Evolutionary conservation across 2,888 invertebrate species (phyloP), one percentile per base, ranked within the genome.

Genomic region (Peribatodes rhomboidaria): DNA sequence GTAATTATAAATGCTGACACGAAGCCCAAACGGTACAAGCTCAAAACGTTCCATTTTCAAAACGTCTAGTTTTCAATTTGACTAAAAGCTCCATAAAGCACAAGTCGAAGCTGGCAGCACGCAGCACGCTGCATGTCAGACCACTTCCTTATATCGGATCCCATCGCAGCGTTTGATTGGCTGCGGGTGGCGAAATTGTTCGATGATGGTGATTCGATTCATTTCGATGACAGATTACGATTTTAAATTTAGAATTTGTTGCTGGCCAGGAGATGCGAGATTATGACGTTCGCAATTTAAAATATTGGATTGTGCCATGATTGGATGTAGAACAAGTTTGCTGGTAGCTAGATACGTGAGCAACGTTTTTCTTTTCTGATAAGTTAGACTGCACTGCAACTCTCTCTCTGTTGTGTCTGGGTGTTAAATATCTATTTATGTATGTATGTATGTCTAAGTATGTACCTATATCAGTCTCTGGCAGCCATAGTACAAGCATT

Each of bases 111-210:
- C 2, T 3, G n/a, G 20, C 18, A n/a, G 14, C 8, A 13, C 54
- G 18, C 42, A 1, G 0, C 4, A 18, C 71, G 71, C 74, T 65
- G 2, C 50, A 22, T 42, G 61, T 78, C 74, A 68, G 4, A 71
- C 85, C 81, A 65, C 75, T 61, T 60, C 68, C 73, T 75, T 66
- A 81, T 80, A 83, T 87, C 81, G 86, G 83, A 91, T 88, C 89
- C 84, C 87, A 92, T 89, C 90, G 87, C 82, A 70, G 80, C 85
- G 79, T 87, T 82, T 90, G 91, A 92, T 92, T 92, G 92, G 92
- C 85, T 87, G 89, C 90, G 91, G 91, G 89, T 91, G 92, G 92
- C 91, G 83, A 92, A 91, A 90, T 92, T 87, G 88, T 86, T 81
- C 84, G 82, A 82, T 80, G 85, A 81, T 79, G 82, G 85, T 87